phyloP scores from a whole-genome alignment of 2,797 vertebrate genomes.

The Crotalus adamanteus region DNA sequence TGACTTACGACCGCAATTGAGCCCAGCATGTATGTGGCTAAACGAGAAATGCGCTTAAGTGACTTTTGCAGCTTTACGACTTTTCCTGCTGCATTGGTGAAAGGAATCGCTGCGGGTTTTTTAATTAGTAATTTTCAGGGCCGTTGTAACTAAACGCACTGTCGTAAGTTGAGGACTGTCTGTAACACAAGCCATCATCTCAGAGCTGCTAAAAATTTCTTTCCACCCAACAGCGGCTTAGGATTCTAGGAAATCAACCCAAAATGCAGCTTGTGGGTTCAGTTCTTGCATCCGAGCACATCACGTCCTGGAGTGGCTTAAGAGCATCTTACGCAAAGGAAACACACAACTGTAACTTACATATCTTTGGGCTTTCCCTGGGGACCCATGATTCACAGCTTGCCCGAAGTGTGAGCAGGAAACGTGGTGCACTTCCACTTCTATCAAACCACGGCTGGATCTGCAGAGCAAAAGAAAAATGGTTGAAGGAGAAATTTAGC shows the following conservation, averaged over 20 bases:
- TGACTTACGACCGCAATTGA: no score
- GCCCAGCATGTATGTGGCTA: no score
- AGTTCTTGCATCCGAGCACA: background rate
- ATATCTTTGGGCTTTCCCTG: background rate
- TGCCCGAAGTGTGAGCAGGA: no score
- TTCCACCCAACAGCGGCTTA: background rate
- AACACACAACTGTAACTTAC: background rate
- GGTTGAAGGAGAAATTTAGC: background rate
- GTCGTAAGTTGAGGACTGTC: no score
- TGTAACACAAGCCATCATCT: background rate
- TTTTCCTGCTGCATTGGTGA: no score
- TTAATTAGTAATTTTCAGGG: no score
- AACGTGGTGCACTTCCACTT: rapidly evolving
- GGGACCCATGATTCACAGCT: background rate
- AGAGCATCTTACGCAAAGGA: background rate
- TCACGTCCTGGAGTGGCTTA: background rate
- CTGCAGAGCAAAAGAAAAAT: background rate
- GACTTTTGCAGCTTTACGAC: no score
- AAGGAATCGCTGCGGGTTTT: no score
- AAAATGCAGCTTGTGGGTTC: background rate
- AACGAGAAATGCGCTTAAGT: no score
- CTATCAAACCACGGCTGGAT: background rate
- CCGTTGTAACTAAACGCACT: no score
- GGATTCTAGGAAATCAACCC: background rate
- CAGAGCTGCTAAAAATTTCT: background rate